Evolutionary conservation across 2,888 invertebrate genomes (phyloP), one percentile per base, ranked within the genome.

Genomic region (Crioceris asparagi): DNA sequence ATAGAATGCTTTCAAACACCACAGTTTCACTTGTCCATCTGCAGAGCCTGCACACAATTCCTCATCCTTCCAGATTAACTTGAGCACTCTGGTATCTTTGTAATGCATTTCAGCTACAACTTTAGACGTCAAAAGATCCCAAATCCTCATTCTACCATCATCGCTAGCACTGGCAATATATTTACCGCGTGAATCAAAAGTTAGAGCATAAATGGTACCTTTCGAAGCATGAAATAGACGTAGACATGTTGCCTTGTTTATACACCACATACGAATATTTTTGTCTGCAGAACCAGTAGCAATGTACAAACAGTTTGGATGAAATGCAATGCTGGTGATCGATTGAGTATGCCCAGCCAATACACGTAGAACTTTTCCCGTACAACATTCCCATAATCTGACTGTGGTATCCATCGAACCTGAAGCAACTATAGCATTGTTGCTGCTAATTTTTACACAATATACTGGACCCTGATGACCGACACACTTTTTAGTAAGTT

Each of bases 221-320:
- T 81, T 75, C 51, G 86, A 83, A 7, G 84, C 88, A 29, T 77
- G 71, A 47, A 88, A 77, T 26, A 92, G 75, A 36, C 94, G 74
- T 45, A 88, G 77, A 33, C 86, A 70, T 48, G 79, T 79, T 8
- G 85, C 90, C 56, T 85, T 84, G 43, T 83, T 79, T 35, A 87
- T 75, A 48, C 77, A 80, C 92, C 92, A 94, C 53, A 94, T 66
- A 19, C 92, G 75, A 32, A 92, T 79, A 25, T 83, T 83, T 58
- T 82, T 81, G 68, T 94, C 94, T n/a, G 82, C 76, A 2, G 92
- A 87, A 7, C 91, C 93, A 0, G 88, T 86, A 23, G 88, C 91
- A 48, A 93, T 59, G 61, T 94, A 93, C 51, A 80, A 77, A 48
- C 84, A 82, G 64, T 92, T 94, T 1, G 92, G 90, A 67, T 94